Evolutionary conservation across 2,113 vertebrate species (phyloP).

Genomic region (Petrocephalus zakoni): DNA sequence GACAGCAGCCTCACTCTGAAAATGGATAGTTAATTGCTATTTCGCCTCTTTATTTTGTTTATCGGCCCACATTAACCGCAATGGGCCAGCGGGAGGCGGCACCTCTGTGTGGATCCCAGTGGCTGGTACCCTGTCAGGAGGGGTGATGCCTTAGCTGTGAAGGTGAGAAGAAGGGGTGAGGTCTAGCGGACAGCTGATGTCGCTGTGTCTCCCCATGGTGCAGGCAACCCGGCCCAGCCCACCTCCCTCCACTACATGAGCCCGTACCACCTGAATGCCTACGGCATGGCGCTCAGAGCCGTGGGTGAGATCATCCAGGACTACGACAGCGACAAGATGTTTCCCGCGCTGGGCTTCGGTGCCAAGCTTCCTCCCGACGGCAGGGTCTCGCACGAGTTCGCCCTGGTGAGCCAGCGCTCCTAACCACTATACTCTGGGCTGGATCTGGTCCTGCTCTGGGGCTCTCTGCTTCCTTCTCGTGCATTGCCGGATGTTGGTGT

Average conservation of each 20-base stretch:
- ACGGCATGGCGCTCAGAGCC: conserved; percentile 91
- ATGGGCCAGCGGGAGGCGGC: not conserved
- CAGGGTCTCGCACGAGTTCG: conserved; percentile 93
- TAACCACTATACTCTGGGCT: not conserved
- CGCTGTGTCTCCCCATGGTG: not conserved
- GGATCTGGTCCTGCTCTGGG: not conserved
- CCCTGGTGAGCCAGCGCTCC: conserved; percentile 69
- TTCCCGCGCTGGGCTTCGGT: conserved; percentile 93
- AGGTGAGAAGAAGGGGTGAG: not conserved
- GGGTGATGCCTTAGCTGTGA: not conserved
- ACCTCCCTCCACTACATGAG: conserved; percentile 97
- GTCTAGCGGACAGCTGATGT: not conserved
- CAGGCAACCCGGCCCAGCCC: conserved; percentile 93
- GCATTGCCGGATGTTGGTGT: not conserved
- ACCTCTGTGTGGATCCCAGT: not conserved
- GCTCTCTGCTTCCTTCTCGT: not conserved
- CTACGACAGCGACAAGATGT: conserved; percentile 98
- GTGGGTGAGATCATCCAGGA: conserved; percentile 98
- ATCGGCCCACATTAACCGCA: not conserved
- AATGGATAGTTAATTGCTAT: not conserved
- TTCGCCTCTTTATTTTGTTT: not conserved
- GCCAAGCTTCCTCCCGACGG: conserved; percentile 93
- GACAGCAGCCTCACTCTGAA: not conserved
- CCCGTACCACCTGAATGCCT: conserved; percentile 91
- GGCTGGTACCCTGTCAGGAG: not conserved